These are phyloP conservation scores for Parazoanthus atlanticus DNA, from an alignment of 92 coral and sea anemone species.

Conservation along the genomic window DNA sequence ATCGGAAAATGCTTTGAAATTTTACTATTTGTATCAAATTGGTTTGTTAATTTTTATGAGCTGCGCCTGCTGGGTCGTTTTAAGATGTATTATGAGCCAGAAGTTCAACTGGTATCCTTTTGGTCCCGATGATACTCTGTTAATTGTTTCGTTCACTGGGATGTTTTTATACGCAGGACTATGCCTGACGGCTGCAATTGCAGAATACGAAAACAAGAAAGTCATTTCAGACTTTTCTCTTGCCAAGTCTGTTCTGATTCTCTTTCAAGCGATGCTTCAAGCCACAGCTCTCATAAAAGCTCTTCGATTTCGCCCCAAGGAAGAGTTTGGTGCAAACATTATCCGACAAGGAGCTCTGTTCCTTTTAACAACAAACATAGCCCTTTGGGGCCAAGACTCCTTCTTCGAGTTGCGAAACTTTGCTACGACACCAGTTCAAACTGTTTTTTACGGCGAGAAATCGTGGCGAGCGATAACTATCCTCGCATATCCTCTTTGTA, in stretches of 20 bases:
- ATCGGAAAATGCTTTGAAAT: slow-evolving; percentile 78
- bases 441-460: slow-evolving; percentile 89
- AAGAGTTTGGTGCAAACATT: slow-evolving; percentile 88
- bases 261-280: slow-evolving; percentile 90
- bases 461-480: slow-evolving; percentile 94
- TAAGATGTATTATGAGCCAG: slow-evolving; percentile 89
- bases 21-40: slow-evolving; percentile 90
- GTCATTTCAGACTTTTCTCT: slow-evolving; percentile 84
- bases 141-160: slow-evolving; percentile 86
- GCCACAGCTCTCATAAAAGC: slow-evolving; percentile 93
- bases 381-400: slow-evolving; percentile 94
- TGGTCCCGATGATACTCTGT: slow-evolving; percentile 87
- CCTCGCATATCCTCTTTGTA: slow-evolving; percentile 92
- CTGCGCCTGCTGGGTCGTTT: slow-evolving; percentile 89
- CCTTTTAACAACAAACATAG: slow-evolving; percentile 89
- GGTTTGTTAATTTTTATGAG: slow-evolving; percentile 78
- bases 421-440: slow-evolving; percentile 90
- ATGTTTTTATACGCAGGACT: slow-evolving; percentile 91
- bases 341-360: slow-evolving; percentile 94
- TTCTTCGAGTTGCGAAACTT: slow-evolving; percentile 93
- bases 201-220: slow-evolving; percentile 79
- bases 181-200: slow-evolving; percentile 92
- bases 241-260: slow-evolving; percentile 80
- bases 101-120: slow-evolving; percentile 90
- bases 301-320: slow-evolving; percentile 83